Evolutionary conservation across 2,797 vertebrate species (phyloP).

Genomic region (Myotis pilosus): DNA sequence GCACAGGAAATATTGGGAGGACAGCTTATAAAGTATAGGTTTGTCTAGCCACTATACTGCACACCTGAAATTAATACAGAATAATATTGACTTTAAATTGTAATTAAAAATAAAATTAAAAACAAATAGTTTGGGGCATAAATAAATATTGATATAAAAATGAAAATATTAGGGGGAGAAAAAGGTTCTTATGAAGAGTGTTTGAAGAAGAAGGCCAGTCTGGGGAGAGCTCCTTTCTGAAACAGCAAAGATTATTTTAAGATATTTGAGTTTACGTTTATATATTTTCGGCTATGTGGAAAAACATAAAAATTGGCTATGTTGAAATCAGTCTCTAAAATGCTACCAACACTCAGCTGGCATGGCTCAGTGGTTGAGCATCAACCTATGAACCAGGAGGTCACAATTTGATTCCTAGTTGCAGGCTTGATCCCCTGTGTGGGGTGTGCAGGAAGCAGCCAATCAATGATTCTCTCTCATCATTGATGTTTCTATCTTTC

Average conservation of each 20-base stretch:
- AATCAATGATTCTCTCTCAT: too few relatives aligned
- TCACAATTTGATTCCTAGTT: too few relatives aligned
- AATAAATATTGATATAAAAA: not conserved
- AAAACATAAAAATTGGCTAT: not conserved
- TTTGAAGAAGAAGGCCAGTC: not conserved
- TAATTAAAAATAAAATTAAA: not conserved
- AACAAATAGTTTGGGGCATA: not conserved
- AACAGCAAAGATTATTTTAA: not conserved
- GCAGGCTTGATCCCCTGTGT: too few relatives aligned
- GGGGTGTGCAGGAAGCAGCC: too few relatives aligned
- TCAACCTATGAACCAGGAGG: too few relatives aligned
- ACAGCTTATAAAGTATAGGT: not conserved
- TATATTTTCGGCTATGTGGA: not conserved
- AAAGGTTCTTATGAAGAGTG: not conserved
- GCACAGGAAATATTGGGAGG: not conserved
- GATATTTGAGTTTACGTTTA: not conserved
- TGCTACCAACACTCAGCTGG: not conserved
- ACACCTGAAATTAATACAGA: not conserved
- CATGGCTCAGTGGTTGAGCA: too few relatives aligned
- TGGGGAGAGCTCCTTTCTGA: not conserved
- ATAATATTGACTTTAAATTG: not conserved
- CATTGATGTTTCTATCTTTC: too few relatives aligned
- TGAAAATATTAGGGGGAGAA: not conserved
- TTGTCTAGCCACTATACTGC: not conserved
- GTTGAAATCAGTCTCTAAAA: not conserved